Percentiles rank a stretch among this genome's conserved stretches.
Evolutionary conservation across 2,888 invertebrate species (phyloP).

Genomic region (Papilio demoleus): DNA sequence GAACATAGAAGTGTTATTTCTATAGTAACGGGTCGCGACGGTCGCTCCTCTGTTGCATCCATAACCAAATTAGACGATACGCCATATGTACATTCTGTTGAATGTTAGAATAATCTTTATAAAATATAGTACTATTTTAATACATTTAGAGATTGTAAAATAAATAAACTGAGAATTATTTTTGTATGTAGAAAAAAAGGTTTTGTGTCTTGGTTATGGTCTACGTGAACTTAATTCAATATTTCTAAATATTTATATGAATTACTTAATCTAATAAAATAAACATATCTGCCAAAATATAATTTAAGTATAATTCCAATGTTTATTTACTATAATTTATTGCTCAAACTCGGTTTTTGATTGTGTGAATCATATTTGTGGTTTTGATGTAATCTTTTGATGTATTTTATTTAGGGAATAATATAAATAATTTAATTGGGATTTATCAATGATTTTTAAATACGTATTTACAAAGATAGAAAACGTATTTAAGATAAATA

Average conservation of each 20-base stretch:
- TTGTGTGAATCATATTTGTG: neutral
- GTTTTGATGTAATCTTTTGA: neutral
- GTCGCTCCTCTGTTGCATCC: conserved; percentile 66
- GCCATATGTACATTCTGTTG: conserved; percentile 70
- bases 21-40: conserved; percentile 71
- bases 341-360: neutral
- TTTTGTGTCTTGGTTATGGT: neutral
- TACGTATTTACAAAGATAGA: no score
- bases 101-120: conserved; percentile 57
- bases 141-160: neutral
- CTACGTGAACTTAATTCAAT: no score
- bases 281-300: conserved; percentile 44
- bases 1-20: conserved; percentile 80
- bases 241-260: no score
- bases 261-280: conserved; percentile 41
- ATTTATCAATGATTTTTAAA: no score
- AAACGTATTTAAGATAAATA: no score
- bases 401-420: neutral
- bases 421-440: no score
- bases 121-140: neutral
- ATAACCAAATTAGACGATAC: conserved; percentile 67
- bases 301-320: conserved; percentile 29
- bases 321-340: neutral
- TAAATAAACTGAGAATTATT: neutral
- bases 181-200: neutral